phyloP scores from a whole-genome alignment of 1,140 invertebrate genomes.

The Archegozetes longisetosus region DNA sequence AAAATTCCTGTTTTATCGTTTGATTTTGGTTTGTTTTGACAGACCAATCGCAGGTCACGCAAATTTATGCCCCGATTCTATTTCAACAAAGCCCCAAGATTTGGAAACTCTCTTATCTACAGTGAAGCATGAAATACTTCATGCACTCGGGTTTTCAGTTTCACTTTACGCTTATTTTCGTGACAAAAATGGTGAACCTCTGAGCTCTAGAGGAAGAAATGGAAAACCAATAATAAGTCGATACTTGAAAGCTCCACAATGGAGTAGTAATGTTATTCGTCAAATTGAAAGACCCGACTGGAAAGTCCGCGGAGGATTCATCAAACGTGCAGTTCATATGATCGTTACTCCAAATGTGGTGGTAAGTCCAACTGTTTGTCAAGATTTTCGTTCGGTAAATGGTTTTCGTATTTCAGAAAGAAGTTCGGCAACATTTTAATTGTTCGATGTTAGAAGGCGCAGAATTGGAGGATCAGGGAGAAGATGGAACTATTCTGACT shows the following conservation, averaged over 20 bases:
- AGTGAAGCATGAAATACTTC: slow-evolving; percentile 96
- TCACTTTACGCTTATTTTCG: slow-evolving; percentile 86
- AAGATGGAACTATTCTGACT: slow-evolving; percentile 85
- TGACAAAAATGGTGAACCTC: slow-evolving; percentile 64
- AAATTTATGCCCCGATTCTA: slow-evolving; percentile 88
- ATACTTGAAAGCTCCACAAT: slow-evolving; percentile 72
- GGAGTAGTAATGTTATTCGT: slow-evolving; percentile 75
- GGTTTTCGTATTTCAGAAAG: slow-evolving; percentile 18
- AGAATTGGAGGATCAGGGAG: slow-evolving; percentile 94
- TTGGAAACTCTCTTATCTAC: slow-evolving; percentile 82
- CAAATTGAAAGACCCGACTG: slow-evolving; percentile 60
- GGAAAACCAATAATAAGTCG: slow-evolving; percentile 75
- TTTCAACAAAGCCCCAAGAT: slow-evolving; percentile 82
- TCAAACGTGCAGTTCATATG: slow-evolving; percentile 60
- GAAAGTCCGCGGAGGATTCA: slow-evolving; percentile 59
- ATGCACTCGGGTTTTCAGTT: slow-evolving; percentile 89
- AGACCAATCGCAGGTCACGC: slow-evolving; percentile 96
- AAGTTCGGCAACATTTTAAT: slow-evolving; percentile 65
- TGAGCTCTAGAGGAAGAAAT: slow-evolving; percentile 61
- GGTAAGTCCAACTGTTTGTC: slow-evolving; percentile 26
- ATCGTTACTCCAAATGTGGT: slow-evolving; percentile 81
- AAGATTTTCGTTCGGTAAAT: slow-evolving; percentile 33
- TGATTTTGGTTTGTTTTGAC: slow-evolving; percentile 26
- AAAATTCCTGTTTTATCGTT: slow-evolving; percentile 7
- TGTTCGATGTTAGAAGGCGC: slow-evolving; percentile 82